Evolutionary conservation across 1,140 invertebrate genomes (phyloP), one percentile per base, ranked within the genome.

Genomic region (Copidosoma floridanum): DNA sequence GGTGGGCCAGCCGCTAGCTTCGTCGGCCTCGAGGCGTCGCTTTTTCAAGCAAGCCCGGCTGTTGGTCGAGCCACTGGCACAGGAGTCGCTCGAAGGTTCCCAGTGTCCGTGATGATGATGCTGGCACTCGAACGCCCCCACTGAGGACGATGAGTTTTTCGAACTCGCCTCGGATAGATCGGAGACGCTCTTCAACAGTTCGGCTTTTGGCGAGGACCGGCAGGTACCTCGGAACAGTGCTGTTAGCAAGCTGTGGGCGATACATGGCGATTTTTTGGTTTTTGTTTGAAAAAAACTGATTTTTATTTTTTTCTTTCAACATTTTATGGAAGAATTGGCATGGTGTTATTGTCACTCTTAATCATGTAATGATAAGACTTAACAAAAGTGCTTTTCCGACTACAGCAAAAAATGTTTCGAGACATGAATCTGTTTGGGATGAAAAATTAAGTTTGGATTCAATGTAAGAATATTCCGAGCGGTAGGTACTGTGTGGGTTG

Each of bases 1-100:
- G 0, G 82, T 81, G 0, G 79, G 67, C 71, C 75, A 80, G 24
- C 82, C 76, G 27, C 75, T 73, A 63, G 74, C 57, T 62, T 75
- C 68, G 61, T 73, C 67, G 27, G 72, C 66, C 27, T 68, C 63
- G 11, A 73, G 44, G 12, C 38, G 71, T 43, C 68, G 69, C 56
- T 76, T 75, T 20, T 76, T 72, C 10, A 74, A 59, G 11, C 73
- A 73, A 3, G 74, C 73, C 12, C 77, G 69, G 47, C 77, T 77
- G 61, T 76, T 76, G 24, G 78, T 76, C 16, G 77, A 80, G n/a
- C 75, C 71, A 16, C 75, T 78, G 27, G 75, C 77, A 54, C 71
- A 77, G 4, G 76, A 78, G 0, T 71, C 73, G 47, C 70, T 77
- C 2, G 75, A 77, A 0, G 77, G 75, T 37, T 79, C 77, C 72